Percentiles rank a stretch among this genome's conserved stretches.
Evolutionary conservation across 2,888 invertebrate genomes (phyloP).

Genomic region (Tinea semifulvella): DNA sequence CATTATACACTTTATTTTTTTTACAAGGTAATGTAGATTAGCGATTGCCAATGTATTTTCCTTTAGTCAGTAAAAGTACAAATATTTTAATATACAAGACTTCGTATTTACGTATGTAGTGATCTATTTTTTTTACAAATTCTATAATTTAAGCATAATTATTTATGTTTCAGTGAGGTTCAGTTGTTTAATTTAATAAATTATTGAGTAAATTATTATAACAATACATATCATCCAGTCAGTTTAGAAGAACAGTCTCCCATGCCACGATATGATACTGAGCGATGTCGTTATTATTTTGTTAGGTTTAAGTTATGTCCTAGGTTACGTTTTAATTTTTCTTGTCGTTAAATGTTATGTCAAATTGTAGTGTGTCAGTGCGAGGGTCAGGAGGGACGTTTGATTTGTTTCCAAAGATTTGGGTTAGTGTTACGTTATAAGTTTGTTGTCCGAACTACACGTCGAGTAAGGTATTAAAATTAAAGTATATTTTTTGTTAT

Average conservation of each 20-base stretch:
- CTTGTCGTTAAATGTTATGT: constrained; percentile 51
- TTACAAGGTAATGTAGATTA: constrained; percentile 65
- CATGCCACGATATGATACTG: constrained; percentile 36
- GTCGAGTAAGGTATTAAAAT: constrained; percentile 60
- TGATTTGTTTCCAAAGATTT: constrained; percentile 64
- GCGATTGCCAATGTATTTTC: constrained; percentile 69
- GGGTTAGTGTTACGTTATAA: constrained; percentile 44
- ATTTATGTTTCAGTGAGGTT: constrained; percentile 48
- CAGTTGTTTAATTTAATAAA: constrained; percentile 51
- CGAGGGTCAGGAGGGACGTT: constrained; percentile 57
- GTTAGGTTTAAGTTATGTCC: constrained; percentile 28
- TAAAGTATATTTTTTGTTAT: constrained; percentile 45
- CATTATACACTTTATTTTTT: constrained; percentile 65
- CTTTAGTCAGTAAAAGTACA: constrained; percentile 87
- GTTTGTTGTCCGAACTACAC: constrained; percentile 18
- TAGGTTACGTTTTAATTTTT: constrained; percentile 41
- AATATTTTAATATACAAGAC: constrained; percentile 75
- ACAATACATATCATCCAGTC: constrained; percentile 62
- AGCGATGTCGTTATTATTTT: constrained; percentile 40
- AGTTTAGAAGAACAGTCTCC: constrained; percentile 41
- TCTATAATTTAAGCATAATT: constrained; percentile 64
- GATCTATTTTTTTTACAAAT: constrained; percentile 58
- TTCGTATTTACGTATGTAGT: constrained; percentile 68
- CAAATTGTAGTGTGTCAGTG: constrained; percentile 50
- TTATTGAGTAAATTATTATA: constrained; percentile 60